Base-by-base conservation (phyloP, 2,113 vertebrate species). In the Odocoileus virginianus region DNA sequence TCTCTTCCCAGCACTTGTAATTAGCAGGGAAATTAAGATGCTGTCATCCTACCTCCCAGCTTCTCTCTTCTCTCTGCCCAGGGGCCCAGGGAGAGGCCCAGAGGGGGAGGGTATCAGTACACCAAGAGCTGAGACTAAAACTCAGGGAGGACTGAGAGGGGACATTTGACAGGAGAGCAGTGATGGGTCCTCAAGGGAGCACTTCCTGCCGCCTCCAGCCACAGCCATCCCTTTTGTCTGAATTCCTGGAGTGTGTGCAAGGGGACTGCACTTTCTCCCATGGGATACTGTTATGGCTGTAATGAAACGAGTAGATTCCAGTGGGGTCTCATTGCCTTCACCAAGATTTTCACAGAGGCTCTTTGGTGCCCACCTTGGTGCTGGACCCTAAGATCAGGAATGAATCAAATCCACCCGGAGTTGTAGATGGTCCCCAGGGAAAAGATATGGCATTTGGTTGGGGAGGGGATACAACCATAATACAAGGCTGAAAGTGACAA, bases 1-100 rank as follows among this genome's bases (percentile, higher is more conserved):
- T 94, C 89, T 97, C 93, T 91, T 97, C 94, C 85, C 96, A 82
- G 60, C 78, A 94, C 52, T 71, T 83, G 90, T 96, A 97, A 98
- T 98, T 98, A 98, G 88, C 27, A 91, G 95, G 97, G 82, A 33
- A 78, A 98, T 94, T 97, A 87, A 97, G 96, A 95, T 87, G 93
- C 91, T 98, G 96, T 97, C 96, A 95, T 98, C 61, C 90, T 89
- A 74, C 94, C 96, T 97, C 97, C 96, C 96, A 94, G 88, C 47
- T 95, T 93, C 95, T 94, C 74, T 97, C 89, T 40, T 23, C 45
- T 67, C n/a, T 67, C n/a, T 3, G 52, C 92, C 85, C 95, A 94
- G 71, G 87, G 67, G 94, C 84, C 86, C 43, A 14, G 82, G 64
- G 92, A 97, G 89, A 84, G 60, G 76, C 33, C 40, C 25, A 6